A percentile compares a stretch with the other conserved stretches of the same genome.
Conservation (phyloP, 2,888 invertebrate genomes). For the Spilosoma lubricipeda region DNA sequence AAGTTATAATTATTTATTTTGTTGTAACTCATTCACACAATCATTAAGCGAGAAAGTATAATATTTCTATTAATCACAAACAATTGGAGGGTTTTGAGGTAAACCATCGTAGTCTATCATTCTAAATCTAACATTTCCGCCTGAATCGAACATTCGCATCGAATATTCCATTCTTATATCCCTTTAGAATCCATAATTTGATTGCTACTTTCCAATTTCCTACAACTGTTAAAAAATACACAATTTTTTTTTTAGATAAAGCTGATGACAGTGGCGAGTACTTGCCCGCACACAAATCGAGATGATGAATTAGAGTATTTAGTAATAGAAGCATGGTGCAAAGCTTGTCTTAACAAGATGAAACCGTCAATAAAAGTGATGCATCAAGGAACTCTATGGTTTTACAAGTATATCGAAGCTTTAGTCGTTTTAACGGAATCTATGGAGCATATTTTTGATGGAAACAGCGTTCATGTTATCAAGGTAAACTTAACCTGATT, state of each 20-base stretch:
- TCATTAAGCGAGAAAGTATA: not conserved
- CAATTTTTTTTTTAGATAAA: conserved; percentile 64
- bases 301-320: conserved; percentile 55
- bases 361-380: conserved; percentile 39
- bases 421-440: conserved; percentile 60
- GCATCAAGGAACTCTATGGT: conserved; percentile 58
- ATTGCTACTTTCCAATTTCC: not conserved
- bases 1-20: conserved; percentile 21
- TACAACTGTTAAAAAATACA: not conserved
- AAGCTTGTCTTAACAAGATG: conserved; percentile 60
- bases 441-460: conserved; percentile 49
- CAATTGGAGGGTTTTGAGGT: too few species aligned
- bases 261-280: conserved; percentile 62
- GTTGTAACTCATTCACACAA: not conserved
- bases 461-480: conserved; percentile 51
- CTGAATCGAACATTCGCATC: not conserved
- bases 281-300: conserved; percentile 57
- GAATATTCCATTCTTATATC: not conserved
- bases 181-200: not conserved
- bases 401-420: conserved; percentile 62
- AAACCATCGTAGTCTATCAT: not conserved
- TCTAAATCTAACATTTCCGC: not conserved
- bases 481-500: conserved; percentile 57
- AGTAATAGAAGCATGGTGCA: conserved; percentile 63
- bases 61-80: not conserved